Evolutionary conservation across 53 echinoderm and acorn worm species (phyloP), one percentile per base, ranked within the genome.

Genomic region (Mesocentrotus franciscanus): DNA sequence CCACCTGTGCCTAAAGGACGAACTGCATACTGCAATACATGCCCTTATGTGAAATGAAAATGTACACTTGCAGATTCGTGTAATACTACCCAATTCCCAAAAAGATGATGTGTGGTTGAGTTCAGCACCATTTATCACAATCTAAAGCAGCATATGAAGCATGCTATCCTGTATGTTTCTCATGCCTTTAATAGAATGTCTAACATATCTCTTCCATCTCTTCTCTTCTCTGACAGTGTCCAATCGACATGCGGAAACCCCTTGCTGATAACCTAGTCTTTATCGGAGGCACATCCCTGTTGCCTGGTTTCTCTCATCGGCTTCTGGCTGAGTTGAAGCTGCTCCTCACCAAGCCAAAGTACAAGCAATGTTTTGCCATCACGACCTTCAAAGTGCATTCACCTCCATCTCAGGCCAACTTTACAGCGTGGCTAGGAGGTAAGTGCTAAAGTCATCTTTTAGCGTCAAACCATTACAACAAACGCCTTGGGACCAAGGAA

Each of bases 391-490:
- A 98, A 92, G 96, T 99, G 27, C 98, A 98, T 72, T 95, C 95
- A 32, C 98, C 99, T 42, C 99, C 99, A 61, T 91, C 97, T 42
- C 97, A 97, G 96, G 95, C 99, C 18, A 96, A 98, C 95, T 98
- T 95, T 96, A 99, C 98, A 33, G 97, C 99, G n/a, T 99, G 99
- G 99, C 97, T 99, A 66, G 99, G 99, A 95, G 99, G 99, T 99
- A 78, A 96, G 96, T 92, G n/a, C 92, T 60, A 5, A 8, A 18
- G 34, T 30, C 24, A 26, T 26, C 68, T 68, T 68, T 26, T 68
- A 5, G 5, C 61, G 1, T 68, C 68, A 68, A 68, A 68, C 9
- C 49, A 49, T 49, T 4, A 49, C 6, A 49, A 49, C 49, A 49
- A 49, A 49, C 49, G 3, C 49, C 49, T 49, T 49, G 49, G 49